Conservation (phyloP, 2,888 invertebrate genomes). For the Amiota minor region DNA sequence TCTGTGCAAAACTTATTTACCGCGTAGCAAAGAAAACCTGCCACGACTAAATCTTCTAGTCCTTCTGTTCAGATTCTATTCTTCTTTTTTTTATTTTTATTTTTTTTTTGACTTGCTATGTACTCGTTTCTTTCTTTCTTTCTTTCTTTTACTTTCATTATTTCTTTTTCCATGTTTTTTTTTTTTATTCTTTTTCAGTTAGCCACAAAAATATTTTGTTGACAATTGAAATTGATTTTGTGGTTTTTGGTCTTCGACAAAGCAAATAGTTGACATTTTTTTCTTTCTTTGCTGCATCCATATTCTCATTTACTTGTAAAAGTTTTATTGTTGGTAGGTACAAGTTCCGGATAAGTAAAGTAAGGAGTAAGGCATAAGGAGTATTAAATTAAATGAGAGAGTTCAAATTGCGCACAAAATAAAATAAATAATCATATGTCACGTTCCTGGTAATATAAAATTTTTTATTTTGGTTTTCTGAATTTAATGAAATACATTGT, state of each 20-base stretch:
- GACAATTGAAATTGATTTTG: constrained; percentile 68
- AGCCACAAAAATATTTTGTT: constrained; percentile 55
- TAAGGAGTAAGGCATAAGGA: too few species aligned
- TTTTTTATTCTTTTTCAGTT: background rate
- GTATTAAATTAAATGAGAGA: too few species aligned
- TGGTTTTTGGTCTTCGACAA: constrained; percentile 47
- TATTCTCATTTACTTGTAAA: background rate
- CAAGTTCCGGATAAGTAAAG: background rate
- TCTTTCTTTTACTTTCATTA: background rate
- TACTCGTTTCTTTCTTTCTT: background rate
- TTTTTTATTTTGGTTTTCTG: constrained; percentile 5
- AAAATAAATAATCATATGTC: constrained; percentile 22
- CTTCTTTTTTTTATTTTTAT: background rate
- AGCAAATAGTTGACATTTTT: constrained; percentile 20
- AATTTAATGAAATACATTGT: constrained; percentile 7
- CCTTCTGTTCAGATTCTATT: background rate
- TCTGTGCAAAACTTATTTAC: constrained; percentile 10
- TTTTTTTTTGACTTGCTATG: too few species aligned
- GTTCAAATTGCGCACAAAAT: background rate
- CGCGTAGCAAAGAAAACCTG: too few species aligned
- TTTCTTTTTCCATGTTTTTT: background rate
- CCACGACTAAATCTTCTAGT: too few species aligned
- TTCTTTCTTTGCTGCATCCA: background rate
- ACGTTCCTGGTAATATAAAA: constrained; percentile 21
- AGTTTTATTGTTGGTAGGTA: background rate